These are phyloP conservation scores for Oxyura jamaicensis DNA, from an alignment of 2,113 vertebrate species.

Conservation along the genomic window DNA sequence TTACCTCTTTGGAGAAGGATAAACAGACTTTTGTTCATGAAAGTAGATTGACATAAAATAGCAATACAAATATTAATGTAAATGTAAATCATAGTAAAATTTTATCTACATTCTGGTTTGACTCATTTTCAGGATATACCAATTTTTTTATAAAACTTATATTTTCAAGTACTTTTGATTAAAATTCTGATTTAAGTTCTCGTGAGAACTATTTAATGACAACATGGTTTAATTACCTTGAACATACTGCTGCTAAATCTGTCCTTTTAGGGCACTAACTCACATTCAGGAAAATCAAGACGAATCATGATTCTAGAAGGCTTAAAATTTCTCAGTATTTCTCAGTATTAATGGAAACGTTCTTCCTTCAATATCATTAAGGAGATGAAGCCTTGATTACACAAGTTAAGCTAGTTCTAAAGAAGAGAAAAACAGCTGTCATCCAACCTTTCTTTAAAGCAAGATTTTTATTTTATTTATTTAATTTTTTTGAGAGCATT, in stretches of 20 bases:
- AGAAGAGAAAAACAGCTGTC: background rate
- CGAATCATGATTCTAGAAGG: background rate
- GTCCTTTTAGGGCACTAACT: background rate
- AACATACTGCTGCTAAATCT: background rate
- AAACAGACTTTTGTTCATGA: background rate
- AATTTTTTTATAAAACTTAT: background rate
- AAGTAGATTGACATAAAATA: background rate
- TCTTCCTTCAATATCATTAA: background rate
- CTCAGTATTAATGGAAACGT: background rate
- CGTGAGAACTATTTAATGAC: background rate
- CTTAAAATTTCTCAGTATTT: background rate
- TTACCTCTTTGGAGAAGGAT: background rate
- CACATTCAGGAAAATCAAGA: background rate
- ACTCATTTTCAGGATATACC: background rate
- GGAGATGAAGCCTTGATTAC: background rate
- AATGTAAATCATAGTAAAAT: background rate
- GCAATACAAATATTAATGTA: background rate
- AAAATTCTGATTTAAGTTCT: background rate
- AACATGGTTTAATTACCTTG: background rate
- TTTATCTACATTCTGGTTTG: background rate
- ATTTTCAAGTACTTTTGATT: background rate
- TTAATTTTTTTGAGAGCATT: background rate
- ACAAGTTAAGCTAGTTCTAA: background rate
- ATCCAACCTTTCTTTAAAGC: background rate
- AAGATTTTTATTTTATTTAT: background rate